Base-by-base conservation (phyloP, 2,888 invertebrate genomes). In the Ennomos quercinarius region DNA sequence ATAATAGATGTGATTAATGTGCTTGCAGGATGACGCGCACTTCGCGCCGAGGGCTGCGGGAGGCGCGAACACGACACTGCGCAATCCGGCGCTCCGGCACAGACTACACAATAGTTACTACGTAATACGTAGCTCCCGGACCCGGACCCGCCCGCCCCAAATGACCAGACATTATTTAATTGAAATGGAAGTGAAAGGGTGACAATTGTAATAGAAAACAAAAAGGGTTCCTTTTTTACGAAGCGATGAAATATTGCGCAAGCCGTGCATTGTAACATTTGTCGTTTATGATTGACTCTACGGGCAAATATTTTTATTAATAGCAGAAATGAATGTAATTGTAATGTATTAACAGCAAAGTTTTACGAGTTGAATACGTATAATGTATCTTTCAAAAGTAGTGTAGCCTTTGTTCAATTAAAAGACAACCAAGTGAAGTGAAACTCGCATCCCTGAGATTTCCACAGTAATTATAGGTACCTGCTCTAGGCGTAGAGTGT, bases 81-180 rank as follows among this genome's bases (percentile, higher is more conserved):
- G 71, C 71, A 66, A 73, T 70, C 57, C 61, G 47, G 57, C 61
- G 36, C 39, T 27, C 44, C 47, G 56, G 6, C 27, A 27, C 27
- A 27, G 27, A 27, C 27, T 3, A 6, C 6, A 27, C 27, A 27
- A 27, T 6, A 27, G 27, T 27, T 27, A 27, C 27, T 27, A 27
- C 6, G 27, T 27, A 27, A 27, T 27, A 6, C 27, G 27, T 6
- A 27, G 27, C 27, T 27, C 27, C 27, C 57, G 43, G 51, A 37
- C 55, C 57, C 54, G 34, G 61, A 55, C 57, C 74, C 77, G 74
- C 83, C 85, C 80, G 85, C 83, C 87, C 84, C 91, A 90, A 92
- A 91, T 92, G 92, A 92, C 92, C 92, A 92, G 91, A 92, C 91
- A 92, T 92, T 91, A 92, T 92, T 91, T 92, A 92, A 92, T 92